Evolutionary conservation across 2,888 invertebrate species (phyloP).

Genomic region (Cephus rjabovi): DNA sequence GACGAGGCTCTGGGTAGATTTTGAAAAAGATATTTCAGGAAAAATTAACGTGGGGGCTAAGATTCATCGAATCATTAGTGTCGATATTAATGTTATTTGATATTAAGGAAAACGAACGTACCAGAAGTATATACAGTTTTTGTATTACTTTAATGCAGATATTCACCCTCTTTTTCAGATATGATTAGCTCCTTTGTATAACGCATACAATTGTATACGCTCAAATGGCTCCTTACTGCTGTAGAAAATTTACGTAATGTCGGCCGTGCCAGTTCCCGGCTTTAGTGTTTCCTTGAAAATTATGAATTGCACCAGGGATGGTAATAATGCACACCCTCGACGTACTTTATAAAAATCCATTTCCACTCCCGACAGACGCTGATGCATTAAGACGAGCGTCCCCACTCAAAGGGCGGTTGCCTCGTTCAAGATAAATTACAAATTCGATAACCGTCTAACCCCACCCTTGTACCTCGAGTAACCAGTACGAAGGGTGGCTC

Average conservation of each 20-base stretch:
- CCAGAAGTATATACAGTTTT: neutral
- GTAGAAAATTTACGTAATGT: neutral
- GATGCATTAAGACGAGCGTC: conserved; percentile 34
- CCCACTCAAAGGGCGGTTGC: conserved; percentile 24
- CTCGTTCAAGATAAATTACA: conserved; percentile 39
- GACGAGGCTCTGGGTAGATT: neutral
- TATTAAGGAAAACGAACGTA: neutral
- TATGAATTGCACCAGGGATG: conserved; percentile 15
- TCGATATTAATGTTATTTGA: neutral
- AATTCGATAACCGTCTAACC: conserved; percentile 40
- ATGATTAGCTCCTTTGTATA: neutral
- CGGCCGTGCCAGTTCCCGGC: neutral
- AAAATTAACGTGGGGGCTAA: neutral
- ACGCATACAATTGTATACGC: neutral
- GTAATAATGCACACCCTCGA: conserved; percentile 29
- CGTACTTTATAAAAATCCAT: conserved; percentile 39
- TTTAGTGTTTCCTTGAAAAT: conserved; percentile 16
- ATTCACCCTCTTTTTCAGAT: neutral
- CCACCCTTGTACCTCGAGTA: neutral
- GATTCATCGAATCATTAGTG: neutral
- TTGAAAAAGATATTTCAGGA: neutral
- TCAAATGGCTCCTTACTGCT: neutral
- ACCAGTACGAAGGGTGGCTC: conserved; percentile 21
- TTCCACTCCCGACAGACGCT: conserved; percentile 22
- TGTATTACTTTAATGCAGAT: neutral